These are phyloP conservation scores for Motacilla tschutschensis DNA, from an alignment of 2,113 vertebrate genomes.

Conservation along the genomic window DNA sequence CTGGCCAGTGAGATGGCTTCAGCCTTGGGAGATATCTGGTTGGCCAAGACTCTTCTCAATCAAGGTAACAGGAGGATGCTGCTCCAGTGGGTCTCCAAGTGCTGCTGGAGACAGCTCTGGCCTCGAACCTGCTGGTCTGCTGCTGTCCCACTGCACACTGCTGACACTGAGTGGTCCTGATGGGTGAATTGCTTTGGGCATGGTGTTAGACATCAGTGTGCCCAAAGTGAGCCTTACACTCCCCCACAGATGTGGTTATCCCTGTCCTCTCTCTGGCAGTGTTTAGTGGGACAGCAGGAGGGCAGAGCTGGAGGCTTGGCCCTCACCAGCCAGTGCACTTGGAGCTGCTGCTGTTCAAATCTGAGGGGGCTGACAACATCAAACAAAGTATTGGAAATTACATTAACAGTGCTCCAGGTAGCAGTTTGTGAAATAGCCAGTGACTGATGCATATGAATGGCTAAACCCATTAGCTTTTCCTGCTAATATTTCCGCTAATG, in stretches of 20 bases:
- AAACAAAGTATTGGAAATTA: neutral
- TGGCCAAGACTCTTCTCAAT: neutral
- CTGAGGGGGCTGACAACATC: neutral
- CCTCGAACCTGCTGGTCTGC: neutral
- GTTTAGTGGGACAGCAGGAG: neutral
- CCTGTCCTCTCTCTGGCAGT: neutral
- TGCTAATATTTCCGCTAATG: constrained; percentile 41
- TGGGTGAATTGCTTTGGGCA: neutral
- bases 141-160: neutral
- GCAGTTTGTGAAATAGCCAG: constrained; percentile 7
- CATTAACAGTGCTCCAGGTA: neutral
- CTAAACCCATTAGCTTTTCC: constrained; percentile 10
- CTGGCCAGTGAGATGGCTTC: neutral
- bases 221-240: neutral
- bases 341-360: neutral
- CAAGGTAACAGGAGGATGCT: neutral
- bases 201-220: neutral
- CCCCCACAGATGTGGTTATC: accelerated
- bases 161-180: neutral
- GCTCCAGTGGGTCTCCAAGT: neutral
- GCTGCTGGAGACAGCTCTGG: neutral
- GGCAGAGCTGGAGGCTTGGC: neutral
- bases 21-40: neutral
- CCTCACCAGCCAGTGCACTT: accelerated
- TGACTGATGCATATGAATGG: neutral